These are phyloP conservation scores for Pangasius mekongensis DNA, from an alignment of 2,797 vertebrate genomes.

Conservation along the genomic window DNA sequence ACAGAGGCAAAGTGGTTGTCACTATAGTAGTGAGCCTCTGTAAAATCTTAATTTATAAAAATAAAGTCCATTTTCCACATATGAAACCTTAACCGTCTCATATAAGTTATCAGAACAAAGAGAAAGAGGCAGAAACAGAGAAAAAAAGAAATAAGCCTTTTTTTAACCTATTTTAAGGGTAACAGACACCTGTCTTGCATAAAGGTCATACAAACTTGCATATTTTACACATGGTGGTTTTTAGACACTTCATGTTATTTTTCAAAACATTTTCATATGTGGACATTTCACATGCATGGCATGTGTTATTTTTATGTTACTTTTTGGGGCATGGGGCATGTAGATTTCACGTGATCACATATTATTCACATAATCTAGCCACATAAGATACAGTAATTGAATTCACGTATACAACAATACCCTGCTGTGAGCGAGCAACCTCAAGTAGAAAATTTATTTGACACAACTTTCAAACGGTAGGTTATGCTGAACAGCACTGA, in stretches of 20 bases:
- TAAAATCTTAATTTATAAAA: slow-evolving; percentile 69
- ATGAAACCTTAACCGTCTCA: slow-evolving; percentile 61
- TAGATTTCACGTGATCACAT: not conserved
- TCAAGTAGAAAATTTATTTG: not conserved
- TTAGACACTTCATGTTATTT: not conserved
- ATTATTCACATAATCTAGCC: not conserved
- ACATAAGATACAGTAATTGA: not conserved
- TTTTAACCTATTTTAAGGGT: not conserved
- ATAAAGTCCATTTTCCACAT: slow-evolving; percentile 75
- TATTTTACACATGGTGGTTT: not conserved
- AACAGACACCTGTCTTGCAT: not conserved
- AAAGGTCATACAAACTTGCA: not conserved
- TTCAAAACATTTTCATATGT: not conserved
- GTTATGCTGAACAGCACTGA: not conserved
- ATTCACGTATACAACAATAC: not conserved
- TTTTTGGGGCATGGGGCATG: not conserved
- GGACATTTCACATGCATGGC: not conserved
- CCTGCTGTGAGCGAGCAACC: not conserved
- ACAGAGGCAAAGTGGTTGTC: not conserved
- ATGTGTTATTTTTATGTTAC: not conserved
- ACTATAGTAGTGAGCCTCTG: not conserved
- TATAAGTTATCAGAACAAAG: slow-evolving; percentile 57
- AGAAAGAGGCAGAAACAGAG: slow-evolving; percentile 54
- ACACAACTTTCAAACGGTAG: not conserved
- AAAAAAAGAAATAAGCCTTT: slow-evolving; percentile 24